Percentiles rank a stretch among this genome's conserved stretches.
Evolutionary conservation across 1,140 invertebrate species (phyloP).

Genomic region (Lithobius niger): DNA sequence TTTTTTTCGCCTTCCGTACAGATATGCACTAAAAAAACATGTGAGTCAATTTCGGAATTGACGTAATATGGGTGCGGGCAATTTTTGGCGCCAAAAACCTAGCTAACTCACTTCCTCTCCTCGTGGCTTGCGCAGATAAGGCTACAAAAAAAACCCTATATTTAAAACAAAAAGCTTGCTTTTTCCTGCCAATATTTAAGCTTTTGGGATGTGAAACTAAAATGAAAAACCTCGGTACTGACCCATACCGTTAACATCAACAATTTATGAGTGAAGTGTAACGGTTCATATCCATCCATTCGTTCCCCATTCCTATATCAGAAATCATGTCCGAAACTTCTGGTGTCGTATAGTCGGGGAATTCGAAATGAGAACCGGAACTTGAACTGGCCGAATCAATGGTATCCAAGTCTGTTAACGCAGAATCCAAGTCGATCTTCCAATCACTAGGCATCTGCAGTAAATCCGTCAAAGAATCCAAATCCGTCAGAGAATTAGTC

Average conservation of each 20-base stretch:
- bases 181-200: too few relatives aligned
- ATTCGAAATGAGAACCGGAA: conserved; percentile 61
- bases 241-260: conserved; percentile 4
- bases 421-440: conserved; percentile 50
- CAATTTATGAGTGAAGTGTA: conserved; percentile 17
- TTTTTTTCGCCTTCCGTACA: too few relatives aligned
- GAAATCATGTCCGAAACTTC: conserved; percentile 51
- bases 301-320: conserved; percentile 43
- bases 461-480: conserved; percentile 51
- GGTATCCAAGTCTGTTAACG: conserved; percentile 46
- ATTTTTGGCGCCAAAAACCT: too few relatives aligned
- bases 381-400: conserved; percentile 49
- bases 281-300: conserved; percentile 37
- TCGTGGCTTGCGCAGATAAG: too few relatives aligned
- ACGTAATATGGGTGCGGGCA: too few relatives aligned
- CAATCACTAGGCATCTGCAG: conserved; percentile 46
- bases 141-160: too few relatives aligned
- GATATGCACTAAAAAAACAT: too few relatives aligned
- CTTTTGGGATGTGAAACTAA: too few relatives aligned
- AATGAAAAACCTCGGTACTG: too few relatives aligned
- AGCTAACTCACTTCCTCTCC: too few relatives aligned
- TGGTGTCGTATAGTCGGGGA: conserved; percentile 49
- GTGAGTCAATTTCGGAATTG: too few relatives aligned
- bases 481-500: conserved; percentile 44
- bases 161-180: too few relatives aligned